Percentiles rank a stretch among this genome's conserved stretches.
These are phyloP conservation scores for Labia minor DNA, from an alignment of 2,888 invertebrate genomes.

Conservation along the genomic window DNA sequence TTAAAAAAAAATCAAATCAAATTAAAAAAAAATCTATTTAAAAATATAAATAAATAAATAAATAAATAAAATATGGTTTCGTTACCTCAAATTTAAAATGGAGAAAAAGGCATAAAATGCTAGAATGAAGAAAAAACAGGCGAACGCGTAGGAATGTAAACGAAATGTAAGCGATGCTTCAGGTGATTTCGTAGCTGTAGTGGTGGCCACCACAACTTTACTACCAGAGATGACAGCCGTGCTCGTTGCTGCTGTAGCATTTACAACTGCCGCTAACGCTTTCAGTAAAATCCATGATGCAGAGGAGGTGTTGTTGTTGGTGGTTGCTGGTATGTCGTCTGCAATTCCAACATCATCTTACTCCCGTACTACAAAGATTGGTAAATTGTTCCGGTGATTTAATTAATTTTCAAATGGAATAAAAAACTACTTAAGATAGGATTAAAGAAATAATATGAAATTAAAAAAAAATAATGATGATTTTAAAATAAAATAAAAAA, in stretches of 20 bases:
- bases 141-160: conserved; percentile 45
- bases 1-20: too few species aligned
- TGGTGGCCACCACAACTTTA: not conserved
- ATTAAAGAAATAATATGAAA: too few species aligned
- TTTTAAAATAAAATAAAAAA: too few species aligned
- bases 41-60: too few species aligned
- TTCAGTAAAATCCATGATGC: not conserved
- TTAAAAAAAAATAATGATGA: too few species aligned
- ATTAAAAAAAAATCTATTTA: too few species aligned
- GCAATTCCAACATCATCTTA: not conserved
- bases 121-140: conserved; percentile 44
- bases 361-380: too few species aligned
- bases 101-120: conserved; percentile 46
- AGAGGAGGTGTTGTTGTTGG: not conserved
- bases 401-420: too few species aligned
- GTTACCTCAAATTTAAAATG: conserved; percentile 43
- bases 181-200: not conserved
- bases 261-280: not conserved
- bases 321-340: not conserved
- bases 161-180: conserved; percentile 34
- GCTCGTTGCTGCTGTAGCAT: not conserved
- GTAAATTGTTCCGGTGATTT: too few species aligned
- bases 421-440: too few species aligned
- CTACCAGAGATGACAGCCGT: too few species aligned
- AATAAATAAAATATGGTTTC: too few species aligned